These are phyloP conservation scores for Epizoanthus illoricatus DNA, from an alignment of 92 coral and sea anemone species.

Conservation along the genomic window DNA sequence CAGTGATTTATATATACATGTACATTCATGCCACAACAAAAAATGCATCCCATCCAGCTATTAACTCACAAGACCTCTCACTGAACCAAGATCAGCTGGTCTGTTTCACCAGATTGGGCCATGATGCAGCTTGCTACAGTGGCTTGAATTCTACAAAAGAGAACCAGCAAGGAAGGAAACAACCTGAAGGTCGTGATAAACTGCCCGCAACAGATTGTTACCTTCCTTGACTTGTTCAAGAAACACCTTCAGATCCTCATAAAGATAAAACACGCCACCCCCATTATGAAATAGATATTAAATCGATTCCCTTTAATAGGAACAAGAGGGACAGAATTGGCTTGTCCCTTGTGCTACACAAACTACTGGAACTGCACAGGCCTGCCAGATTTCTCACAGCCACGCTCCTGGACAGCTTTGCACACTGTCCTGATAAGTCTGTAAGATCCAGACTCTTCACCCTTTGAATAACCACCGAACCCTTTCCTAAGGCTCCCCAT, in stretches of 20 bases:
- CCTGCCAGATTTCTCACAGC: constrained; percentile 34
- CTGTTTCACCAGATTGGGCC: constrained; percentile 3
- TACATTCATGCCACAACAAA: too few species aligned
- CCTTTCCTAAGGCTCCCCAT: constrained; percentile 30
- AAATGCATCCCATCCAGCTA: constrained; percentile 3
- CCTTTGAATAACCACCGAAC: neutral
- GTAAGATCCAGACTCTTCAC: constrained; percentile 41
- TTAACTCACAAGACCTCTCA: constrained; percentile 18
- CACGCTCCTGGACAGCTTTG: constrained; percentile 45
- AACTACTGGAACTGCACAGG: neutral
- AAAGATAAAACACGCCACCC: constrained; percentile 26
- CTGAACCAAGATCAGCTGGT: constrained; percentile 17
- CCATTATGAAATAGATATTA: neutral
- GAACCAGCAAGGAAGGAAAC: constrained; percentile 28
- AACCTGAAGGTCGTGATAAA: constrained; percentile 14
- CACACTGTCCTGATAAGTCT: constrained; percentile 41
- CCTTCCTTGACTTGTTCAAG: neutral
- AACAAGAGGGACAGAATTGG: neutral
- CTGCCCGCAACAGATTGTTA: constrained; percentile 14
- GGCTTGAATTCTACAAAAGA: too few species aligned
- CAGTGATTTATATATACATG: too few species aligned
- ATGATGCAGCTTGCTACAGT: neutral
- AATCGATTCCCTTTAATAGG: constrained; percentile 2
- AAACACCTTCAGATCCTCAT: constrained; percentile 9
- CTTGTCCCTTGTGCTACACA: neutral